Percentiles rank a stretch among this genome's conserved stretches.
phyloP scores from a whole-genome alignment of 2,888 invertebrate species.

The Cryptocephalus primarius region DNA sequence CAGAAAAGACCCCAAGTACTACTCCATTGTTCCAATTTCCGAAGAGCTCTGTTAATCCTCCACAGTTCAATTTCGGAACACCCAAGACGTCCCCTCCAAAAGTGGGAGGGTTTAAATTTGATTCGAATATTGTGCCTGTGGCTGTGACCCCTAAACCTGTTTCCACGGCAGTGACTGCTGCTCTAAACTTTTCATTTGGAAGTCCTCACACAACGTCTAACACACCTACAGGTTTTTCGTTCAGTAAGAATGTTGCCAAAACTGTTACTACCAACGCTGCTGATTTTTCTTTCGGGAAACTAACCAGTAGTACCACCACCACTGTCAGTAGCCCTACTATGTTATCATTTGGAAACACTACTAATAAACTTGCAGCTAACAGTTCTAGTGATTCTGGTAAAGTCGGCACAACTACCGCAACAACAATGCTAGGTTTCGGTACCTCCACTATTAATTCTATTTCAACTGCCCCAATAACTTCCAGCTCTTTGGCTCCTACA shows the following conservation, averaged over 20 bases:
- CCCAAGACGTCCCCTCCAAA: constrained; percentile 1
- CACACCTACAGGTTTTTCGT: background rate
- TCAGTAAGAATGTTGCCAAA: background rate
- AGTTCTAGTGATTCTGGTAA: background rate
- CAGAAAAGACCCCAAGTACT: background rate
- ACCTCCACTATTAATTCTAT: constrained; percentile 1
- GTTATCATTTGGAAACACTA: background rate
- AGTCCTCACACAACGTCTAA: constrained; percentile 1
- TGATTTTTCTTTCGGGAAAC: background rate
- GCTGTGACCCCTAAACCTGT: too few relatives aligned
- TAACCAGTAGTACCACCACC: background rate
- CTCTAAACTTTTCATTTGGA: background rate
- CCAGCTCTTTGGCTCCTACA: background rate
- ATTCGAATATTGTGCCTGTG: too few relatives aligned
- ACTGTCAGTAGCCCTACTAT: background rate
- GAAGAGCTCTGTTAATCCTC: background rate
- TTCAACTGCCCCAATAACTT: background rate
- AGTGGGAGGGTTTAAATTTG: too few relatives aligned
- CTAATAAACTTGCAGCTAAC: too few relatives aligned
- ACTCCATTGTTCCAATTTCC: background rate
- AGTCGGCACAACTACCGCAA: background rate
- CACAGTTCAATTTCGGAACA: constrained; percentile 5
- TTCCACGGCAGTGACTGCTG: background rate
- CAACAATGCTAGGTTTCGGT: constrained; percentile 3
- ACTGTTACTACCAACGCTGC: background rate